A percentile compares a stretch with the other conserved stretches of the same genome.
These are phyloP conservation scores for Drosophila arawakana DNA, from an alignment of 1,140 invertebrate species.

Conservation along the genomic window DNA sequence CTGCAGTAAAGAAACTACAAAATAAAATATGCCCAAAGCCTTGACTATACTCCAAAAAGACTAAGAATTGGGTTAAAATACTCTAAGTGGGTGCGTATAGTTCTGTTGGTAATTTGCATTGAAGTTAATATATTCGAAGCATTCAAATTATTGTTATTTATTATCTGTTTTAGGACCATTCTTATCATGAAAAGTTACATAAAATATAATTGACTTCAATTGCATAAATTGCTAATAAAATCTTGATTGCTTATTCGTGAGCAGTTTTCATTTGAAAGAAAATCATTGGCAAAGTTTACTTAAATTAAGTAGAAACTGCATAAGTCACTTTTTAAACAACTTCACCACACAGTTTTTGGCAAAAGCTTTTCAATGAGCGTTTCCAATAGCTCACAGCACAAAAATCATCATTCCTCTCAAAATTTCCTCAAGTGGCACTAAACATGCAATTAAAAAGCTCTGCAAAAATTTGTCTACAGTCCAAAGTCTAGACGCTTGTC, in stretches of 20 bases:
- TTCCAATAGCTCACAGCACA: constrained; percentile 25
- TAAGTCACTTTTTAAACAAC: background rate
- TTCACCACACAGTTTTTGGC: background rate
- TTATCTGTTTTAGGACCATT: too few relatives aligned
- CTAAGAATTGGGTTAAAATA: background rate
- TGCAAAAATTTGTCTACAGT: constrained; percentile 54
- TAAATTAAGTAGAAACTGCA: constrained; percentile 5
- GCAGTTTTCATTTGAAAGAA: background rate
- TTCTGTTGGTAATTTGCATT: background rate
- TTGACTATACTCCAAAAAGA: background rate
- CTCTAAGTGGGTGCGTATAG: background rate
- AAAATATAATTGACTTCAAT: too few relatives aligned
- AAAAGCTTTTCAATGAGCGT: constrained; percentile 30
- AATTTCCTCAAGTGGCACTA: constrained; percentile 44
- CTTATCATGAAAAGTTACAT: too few relatives aligned
- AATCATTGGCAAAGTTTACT: background rate
- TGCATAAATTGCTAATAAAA: too few relatives aligned
- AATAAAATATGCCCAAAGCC: constrained; percentile 20
- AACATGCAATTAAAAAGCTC: constrained; percentile 68
- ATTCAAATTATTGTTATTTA: too few relatives aligned
- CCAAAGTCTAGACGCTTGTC: constrained; percentile 39
- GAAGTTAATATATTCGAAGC: too few relatives aligned
- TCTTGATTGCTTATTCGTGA: too few relatives aligned
- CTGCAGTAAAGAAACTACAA: constrained; percentile 10
- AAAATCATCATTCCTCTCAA: constrained; percentile 39